Percentiles rank a stretch among this genome's conserved stretches.
phyloP scores from a whole-genome alignment of 1,140 invertebrate species.

The Adelges cooleyi region DNA sequence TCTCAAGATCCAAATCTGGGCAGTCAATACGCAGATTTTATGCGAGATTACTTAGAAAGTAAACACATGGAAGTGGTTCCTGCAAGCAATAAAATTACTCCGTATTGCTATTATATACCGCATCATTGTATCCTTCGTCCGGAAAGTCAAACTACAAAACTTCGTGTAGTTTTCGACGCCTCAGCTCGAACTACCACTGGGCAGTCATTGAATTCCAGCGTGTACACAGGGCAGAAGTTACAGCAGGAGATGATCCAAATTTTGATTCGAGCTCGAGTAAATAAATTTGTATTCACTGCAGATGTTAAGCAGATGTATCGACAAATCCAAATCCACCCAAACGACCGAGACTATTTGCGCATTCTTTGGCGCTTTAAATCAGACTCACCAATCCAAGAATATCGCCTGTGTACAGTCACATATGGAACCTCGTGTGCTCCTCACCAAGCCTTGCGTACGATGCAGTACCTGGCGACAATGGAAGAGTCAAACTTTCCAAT shows the following conservation, averaged over 20 bases:
- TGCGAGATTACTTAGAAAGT: not conserved
- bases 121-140: constrained; percentile 23
- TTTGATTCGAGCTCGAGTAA: constrained; percentile 35
- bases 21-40: not conserved
- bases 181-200: constrained; percentile 31
- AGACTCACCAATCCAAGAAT: constrained; percentile 33
- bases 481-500: not conserved
- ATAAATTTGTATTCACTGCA: constrained; percentile 32
- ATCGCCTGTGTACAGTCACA: constrained; percentile 35
- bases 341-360: constrained; percentile 35
- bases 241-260: constrained; percentile 38
- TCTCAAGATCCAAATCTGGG: not conserved
- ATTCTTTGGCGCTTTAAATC: constrained; percentile 37
- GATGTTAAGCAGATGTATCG: not conserved
- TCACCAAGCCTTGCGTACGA: constrained; percentile 34
- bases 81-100: not conserved
- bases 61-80: not conserved
- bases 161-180: constrained; percentile 8
- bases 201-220: constrained; percentile 33
- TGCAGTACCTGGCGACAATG: too few relatives aligned
- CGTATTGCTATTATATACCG: constrained; percentile 25
- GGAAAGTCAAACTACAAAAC: constrained; percentile 13
- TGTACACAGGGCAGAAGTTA: constrained; percentile 35
- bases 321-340: not conserved
- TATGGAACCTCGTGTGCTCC: constrained; percentile 37